Percentiles rank a stretch among this genome's conserved stretches.
Conservation (phyloP, 2,888 invertebrate species). For the Andrena hattorfiana region DNA sequence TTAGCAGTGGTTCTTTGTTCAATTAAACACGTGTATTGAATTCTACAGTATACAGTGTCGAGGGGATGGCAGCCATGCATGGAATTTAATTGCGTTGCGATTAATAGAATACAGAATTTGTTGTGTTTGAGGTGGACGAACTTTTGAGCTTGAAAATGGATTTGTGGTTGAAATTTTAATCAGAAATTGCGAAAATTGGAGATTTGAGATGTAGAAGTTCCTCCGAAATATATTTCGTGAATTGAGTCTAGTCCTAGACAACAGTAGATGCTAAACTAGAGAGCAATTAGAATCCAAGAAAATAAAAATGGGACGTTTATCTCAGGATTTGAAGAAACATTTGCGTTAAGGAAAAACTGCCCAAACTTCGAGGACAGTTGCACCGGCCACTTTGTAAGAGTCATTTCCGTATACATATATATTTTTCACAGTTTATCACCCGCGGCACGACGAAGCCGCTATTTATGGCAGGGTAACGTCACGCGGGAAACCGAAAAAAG, state of each 20-base stretch:
- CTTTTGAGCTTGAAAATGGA: too few species aligned
- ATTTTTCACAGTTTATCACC: conserved; percentile 24
- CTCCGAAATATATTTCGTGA: too few species aligned
- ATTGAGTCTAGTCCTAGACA: too few species aligned
- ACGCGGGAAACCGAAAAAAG: conserved; percentile 55
- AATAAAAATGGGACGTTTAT: neutral
- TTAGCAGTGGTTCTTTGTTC: neutral
- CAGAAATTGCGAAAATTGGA: too few species aligned
- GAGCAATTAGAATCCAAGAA: too few species aligned
- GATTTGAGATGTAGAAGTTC: too few species aligned
- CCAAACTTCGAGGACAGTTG: neutral
- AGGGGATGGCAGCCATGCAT: too few species aligned
- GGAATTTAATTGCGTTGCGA: too few species aligned
- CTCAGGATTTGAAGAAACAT: neutral
- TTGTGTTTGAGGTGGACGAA: too few species aligned
- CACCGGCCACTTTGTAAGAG: neutral
- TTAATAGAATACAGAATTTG: too few species aligned
- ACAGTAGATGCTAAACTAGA: too few species aligned
- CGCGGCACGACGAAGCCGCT: conserved; percentile 3
- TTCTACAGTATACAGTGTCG: neutral
- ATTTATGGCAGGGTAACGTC: conserved; percentile 27
- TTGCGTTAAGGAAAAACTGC: neutral
- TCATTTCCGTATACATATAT: neutral
- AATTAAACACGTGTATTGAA: neutral
- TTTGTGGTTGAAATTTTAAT: too few species aligned